Conservation (phyloP, 2,113 vertebrate species). For the Tretioscincus oriximinensis region DNA sequence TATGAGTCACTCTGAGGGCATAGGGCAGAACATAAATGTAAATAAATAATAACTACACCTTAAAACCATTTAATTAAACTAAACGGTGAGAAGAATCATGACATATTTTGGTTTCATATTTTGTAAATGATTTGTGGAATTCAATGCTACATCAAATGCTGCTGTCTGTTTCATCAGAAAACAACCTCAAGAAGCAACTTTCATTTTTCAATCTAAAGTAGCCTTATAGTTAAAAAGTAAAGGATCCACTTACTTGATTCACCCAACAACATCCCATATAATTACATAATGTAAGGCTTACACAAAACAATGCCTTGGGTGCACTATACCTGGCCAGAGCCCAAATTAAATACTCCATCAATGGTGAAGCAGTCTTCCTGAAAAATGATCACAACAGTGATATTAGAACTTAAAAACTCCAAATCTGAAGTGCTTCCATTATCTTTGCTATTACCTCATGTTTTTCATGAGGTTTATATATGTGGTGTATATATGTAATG, state of each 20-base stretch:
- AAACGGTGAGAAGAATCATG: background rate
- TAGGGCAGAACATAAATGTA: no score
- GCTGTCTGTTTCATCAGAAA: background rate
- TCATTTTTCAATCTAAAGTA: background rate
- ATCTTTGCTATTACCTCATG: no score
- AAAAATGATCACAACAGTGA: background rate
- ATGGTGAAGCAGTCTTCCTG: conserved; percentile 59
- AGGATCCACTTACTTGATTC: background rate
- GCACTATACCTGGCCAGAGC: conserved; percentile 54
- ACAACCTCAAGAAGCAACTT: background rate
- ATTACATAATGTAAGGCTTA: background rate
- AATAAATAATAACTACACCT: background rate
- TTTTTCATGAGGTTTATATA: no score
- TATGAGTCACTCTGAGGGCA: no score
- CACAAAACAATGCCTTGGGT: background rate
- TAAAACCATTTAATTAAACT: background rate
- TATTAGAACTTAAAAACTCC: background rate
- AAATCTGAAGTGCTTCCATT: no score
- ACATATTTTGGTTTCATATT: background rate
- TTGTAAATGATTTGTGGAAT: background rate
- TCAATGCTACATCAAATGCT: background rate
- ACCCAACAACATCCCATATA: background rate
- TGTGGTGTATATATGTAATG: no score
- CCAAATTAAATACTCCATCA: conserved; percentile 57
- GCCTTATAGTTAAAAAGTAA: background rate